These are phyloP conservation scores for Caloenas nicobarica DNA, from an alignment of 2,113 vertebrate genomes.

Conservation along the genomic window DNA sequence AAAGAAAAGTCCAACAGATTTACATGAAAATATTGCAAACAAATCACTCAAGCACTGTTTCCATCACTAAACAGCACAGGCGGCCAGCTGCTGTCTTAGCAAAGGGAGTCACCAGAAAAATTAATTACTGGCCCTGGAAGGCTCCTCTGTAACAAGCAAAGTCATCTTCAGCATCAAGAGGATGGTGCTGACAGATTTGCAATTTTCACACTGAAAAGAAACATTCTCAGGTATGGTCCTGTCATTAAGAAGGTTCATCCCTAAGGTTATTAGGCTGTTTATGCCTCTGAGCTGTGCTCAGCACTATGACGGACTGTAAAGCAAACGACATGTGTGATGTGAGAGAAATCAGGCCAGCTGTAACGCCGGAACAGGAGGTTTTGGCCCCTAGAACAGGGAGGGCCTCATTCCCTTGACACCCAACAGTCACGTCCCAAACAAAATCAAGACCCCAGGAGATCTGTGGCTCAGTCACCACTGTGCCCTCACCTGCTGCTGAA, in stretches of 20 bases:
- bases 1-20: conserved; percentile 9
- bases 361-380: not conserved
- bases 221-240: not conserved
- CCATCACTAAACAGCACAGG: conserved; percentile 2
- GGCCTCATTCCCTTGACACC: not conserved
- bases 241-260: not conserved
- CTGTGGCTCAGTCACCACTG: not conserved
- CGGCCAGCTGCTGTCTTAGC: conserved; percentile 37
- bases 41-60: not conserved
- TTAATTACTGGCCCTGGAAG: not conserved
- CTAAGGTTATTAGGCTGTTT: not conserved
- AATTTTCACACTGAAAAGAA: not conserved
- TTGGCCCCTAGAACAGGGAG: not conserved
- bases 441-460: not conserved
- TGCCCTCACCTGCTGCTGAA: not conserved
- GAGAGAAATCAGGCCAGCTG: not conserved
- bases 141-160: not conserved
- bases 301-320: not conserved
- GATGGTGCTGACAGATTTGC: not conserved
- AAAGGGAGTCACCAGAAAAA: not conserved
- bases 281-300: not conserved
- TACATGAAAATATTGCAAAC: conserved; percentile 24
- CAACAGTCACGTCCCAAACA: not conserved
- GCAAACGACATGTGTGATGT: not conserved
- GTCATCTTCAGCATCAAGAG: not conserved